Evolutionary conservation across 2,888 invertebrate genomes (phyloP).

Genomic region (Prosapia bicincta): DNA sequence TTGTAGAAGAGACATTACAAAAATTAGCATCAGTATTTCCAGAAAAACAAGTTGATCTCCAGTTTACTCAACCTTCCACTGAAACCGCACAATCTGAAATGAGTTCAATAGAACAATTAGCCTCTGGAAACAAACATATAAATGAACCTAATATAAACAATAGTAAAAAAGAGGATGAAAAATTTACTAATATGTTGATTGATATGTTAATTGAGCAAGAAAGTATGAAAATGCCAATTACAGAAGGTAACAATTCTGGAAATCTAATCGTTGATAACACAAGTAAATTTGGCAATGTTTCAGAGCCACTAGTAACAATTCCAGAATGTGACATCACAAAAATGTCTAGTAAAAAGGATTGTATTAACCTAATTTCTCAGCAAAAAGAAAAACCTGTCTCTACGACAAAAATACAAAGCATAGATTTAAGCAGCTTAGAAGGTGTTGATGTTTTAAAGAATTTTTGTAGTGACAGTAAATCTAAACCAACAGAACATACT

Average conservation of each 20-base stretch:
- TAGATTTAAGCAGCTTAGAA: not conserved
- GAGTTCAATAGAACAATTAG: not conserved
- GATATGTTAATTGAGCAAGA: constrained; percentile 38
- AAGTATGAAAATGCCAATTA: constrained; percentile 30
- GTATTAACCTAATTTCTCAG: not conserved
- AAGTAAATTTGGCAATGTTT: not conserved
- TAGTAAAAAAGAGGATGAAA: constrained; percentile 28
- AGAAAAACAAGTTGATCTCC: not conserved
- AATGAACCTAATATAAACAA: not conserved
- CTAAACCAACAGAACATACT: not conserved
- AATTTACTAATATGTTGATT: constrained; percentile 33
- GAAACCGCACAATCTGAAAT: not conserved
- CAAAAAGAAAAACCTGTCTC: not conserved
- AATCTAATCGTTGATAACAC: not conserved
- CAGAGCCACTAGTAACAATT: not conserved
- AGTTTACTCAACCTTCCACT: not conserved
- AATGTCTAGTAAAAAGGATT: not conserved
- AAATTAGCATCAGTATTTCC: not conserved
- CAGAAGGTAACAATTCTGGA: not conserved
- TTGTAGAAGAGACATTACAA: not conserved
- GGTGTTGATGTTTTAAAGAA: not conserved
- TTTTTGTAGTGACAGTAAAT: not conserved
- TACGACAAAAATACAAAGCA: not conserved
- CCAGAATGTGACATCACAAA: not conserved
- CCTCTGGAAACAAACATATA: not conserved